phyloP scores from a whole-genome alignment of 2,113 vertebrate genomes.

The Podiceps cristatus region DNA sequence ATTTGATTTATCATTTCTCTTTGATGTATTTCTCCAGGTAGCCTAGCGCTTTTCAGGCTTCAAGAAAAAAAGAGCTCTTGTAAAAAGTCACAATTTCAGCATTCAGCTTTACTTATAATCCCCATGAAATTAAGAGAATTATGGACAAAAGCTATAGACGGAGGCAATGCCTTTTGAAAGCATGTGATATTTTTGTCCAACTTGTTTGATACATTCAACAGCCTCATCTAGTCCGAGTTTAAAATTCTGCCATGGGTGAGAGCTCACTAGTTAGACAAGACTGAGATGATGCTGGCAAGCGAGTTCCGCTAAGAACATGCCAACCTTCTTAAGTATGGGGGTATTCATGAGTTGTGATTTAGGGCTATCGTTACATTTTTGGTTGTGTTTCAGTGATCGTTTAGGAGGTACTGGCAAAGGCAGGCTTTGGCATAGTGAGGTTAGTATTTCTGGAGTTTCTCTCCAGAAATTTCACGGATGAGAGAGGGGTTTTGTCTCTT shows the following conservation, averaged over 20 bases:
- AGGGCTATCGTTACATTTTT: background rate
- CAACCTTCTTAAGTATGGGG: background rate
- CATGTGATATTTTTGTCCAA: background rate
- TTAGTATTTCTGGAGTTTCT: background rate
- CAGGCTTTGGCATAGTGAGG: background rate
- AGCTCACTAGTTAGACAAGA: background rate
- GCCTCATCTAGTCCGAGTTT: background rate
- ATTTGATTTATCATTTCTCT: background rate
- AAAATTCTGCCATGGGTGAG: background rate
- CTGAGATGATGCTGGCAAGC: background rate
- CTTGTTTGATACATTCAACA: background rate
- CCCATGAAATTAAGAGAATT: background rate
- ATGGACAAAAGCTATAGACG: background rate
- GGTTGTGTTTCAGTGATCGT: background rate
- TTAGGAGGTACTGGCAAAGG: background rate
- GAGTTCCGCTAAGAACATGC: background rate
- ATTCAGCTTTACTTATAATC: background rate
- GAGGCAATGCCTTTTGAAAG: background rate
- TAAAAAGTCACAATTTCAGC: background rate
- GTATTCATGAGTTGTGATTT: background rate
- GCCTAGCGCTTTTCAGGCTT: background rate
- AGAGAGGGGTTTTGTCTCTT: background rate
- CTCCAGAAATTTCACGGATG: background rate
- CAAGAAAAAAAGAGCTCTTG: background rate
- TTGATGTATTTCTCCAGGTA: background rate